Percentiles rank a stretch among this genome's conserved stretches.
These are phyloP conservation scores for Dromius quadrimaculatus DNA, from an alignment of 2,888 invertebrate genomes.

Conservation along the genomic window DNA sequence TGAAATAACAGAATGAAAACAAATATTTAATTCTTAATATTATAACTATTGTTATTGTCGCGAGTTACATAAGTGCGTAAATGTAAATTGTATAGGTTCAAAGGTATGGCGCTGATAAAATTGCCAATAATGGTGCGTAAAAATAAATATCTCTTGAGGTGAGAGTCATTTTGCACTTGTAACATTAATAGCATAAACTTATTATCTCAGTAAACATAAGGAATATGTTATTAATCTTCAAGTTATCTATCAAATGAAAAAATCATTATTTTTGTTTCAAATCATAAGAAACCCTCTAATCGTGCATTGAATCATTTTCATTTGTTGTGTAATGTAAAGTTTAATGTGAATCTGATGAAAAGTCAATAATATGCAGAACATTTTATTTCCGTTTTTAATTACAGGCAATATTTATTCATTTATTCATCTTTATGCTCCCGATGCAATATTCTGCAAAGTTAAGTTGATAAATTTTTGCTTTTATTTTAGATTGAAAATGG, in stretches of 20 bases:
- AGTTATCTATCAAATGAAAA: background rate
- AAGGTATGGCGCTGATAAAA: conserved; percentile 32
- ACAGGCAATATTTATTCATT: conserved; percentile 3
- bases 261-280: conserved; percentile 9
- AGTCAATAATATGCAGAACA: conserved; percentile 41
- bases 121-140: conserved; percentile 33
- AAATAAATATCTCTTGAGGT: conserved; percentile 39
- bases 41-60: conserved; percentile 40
- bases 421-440: background rate
- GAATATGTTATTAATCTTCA: background rate
- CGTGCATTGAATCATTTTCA: conserved; percentile 3
- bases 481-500: conserved; percentile 63
- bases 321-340: conserved; percentile 27
- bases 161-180: conserved; percentile 29
- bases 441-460: background rate
- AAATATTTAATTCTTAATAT: conserved; percentile 27
- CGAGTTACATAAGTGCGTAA: conserved; percentile 38
- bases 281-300: background rate
- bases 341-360: conserved; percentile 38
- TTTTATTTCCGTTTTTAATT: conserved; percentile 16
- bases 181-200: conserved; percentile 23
- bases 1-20: conserved; percentile 45
- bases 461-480: conserved; percentile 33
- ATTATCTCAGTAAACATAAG: conserved; percentile 33
- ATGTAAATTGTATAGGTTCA: background rate